A percentile compares a stretch with the other conserved stretches of the same genome.
phyloP scores from a whole-genome alignment of 2,797 vertebrate species.

The Enteromius radiatus region DNA sequence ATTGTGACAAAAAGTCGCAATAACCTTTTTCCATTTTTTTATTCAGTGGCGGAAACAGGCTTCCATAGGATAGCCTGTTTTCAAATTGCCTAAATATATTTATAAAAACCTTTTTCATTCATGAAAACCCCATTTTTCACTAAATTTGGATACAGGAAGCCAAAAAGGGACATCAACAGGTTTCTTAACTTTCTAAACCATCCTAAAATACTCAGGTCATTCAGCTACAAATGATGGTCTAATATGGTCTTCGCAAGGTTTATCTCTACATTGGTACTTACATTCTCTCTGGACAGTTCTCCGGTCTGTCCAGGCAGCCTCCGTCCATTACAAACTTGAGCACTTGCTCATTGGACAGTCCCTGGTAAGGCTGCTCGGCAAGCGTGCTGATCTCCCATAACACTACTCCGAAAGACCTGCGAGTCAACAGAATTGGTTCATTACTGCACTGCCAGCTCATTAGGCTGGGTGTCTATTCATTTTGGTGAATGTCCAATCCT shows the following conservation, averaged over 20 bases:
- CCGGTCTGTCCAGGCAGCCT: slow-evolving; percentile 91
- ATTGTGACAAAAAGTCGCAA: too few species aligned
- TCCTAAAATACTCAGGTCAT: neutral
- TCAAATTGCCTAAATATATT: neutral
- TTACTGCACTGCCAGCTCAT: neutral
- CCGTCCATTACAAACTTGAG: slow-evolving; percentile 99
- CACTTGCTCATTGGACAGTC: slow-evolving; percentile 97
- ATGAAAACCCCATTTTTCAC: neutral
- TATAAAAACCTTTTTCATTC: neutral
- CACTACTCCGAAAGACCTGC: slow-evolving; percentile 96
- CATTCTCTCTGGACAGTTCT: slow-evolving; percentile 93
- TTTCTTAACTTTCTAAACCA: neutral
- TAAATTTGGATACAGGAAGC: neutral
- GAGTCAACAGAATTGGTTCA: neutral
- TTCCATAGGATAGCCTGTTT: too few species aligned
- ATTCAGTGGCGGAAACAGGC: too few species aligned
- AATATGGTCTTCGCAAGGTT: neutral
- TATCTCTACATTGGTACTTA: slow-evolving; percentile 73
- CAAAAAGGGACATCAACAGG: neutral
- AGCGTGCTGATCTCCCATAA: slow-evolving; percentile 97
- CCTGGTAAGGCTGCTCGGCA: slow-evolving; percentile 97
- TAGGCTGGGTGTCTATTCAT: neutral
- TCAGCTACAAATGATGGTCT: neutral
- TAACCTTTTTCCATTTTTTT: too few species aligned
- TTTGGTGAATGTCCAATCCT: neutral